phyloP scores from a whole-genome alignment of 2,797 vertebrate genomes.

The Bucorvus abyssinicus region DNA sequence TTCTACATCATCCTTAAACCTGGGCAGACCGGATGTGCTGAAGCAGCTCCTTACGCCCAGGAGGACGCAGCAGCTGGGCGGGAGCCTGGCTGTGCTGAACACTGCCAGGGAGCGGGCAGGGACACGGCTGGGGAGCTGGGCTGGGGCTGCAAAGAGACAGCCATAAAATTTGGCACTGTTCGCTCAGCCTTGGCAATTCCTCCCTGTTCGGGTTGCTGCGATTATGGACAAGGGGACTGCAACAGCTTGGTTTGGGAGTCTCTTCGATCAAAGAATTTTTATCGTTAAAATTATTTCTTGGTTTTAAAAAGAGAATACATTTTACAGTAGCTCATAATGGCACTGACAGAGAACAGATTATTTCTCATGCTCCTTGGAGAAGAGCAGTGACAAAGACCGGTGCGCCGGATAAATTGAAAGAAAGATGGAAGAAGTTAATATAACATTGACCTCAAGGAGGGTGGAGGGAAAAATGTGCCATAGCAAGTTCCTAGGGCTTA shows the following conservation, averaged over 20 bases:
- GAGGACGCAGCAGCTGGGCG: neutral
- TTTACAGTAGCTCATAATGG: neutral
- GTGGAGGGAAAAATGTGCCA: neutral
- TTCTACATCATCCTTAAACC: neutral
- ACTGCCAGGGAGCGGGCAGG: neutral
- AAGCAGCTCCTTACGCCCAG: neutral
- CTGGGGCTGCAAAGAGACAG: neutral
- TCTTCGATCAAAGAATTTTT: neutral
- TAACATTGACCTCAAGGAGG: neutral
- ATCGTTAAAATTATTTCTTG: neutral
- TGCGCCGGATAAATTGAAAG: neutral
- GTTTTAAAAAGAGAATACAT: neutral
- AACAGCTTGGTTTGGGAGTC: neutral
- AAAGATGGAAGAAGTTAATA: neutral
- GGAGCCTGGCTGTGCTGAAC: neutral
- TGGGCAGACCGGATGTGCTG: neutral
- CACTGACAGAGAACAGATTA: neutral
- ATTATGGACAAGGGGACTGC: neutral
- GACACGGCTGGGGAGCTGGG: rapidly evolving
- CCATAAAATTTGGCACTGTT: neutral
- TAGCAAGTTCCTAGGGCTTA: neutral
- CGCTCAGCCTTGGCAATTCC: neutral
- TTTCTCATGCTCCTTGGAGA: neutral
- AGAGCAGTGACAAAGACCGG: neutral
- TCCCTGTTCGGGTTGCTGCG: neutral